phyloP scores from a whole-genome alignment of 2,113 vertebrate genomes.

The Heterotis niloticus region DNA sequence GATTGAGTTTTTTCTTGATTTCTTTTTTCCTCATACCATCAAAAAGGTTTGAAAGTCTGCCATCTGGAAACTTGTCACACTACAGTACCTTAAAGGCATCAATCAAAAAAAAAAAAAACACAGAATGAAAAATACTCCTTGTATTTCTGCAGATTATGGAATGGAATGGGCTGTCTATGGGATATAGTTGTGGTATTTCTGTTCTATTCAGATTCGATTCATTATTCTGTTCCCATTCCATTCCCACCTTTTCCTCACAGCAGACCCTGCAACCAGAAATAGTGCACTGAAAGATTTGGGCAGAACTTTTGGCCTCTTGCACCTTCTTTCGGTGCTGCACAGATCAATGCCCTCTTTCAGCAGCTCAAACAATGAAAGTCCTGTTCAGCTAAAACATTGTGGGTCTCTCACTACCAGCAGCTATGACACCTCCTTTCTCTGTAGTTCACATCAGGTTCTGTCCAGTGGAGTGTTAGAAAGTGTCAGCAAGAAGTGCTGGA shows the following conservation, averaged over 20 bases:
- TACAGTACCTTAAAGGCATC: not conserved
- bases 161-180: not conserved
- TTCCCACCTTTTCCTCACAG: not conserved
- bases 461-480: not conserved
- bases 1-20: not conserved
- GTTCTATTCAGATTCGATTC: too few species aligned
- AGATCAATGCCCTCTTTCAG: constrained; percentile 24
- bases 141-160: not conserved
- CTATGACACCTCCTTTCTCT: not conserved
- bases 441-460: not conserved
- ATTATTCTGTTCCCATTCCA: too few species aligned
- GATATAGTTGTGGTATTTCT: too few species aligned
- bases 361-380: not conserved
- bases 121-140: too few species aligned
- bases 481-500: not conserved
- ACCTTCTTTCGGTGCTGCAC: not conserved
- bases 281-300: not conserved
- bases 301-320: not conserved
- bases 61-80: not conserved
- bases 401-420: not conserved
- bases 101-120: too few species aligned
- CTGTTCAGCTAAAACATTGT: not conserved
- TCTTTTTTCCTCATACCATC: not conserved
- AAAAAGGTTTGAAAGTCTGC: too few species aligned
- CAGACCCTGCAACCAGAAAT: not conserved